Conservation (phyloP, 2,888 invertebrate species). For the Drosophila recens region DNA sequence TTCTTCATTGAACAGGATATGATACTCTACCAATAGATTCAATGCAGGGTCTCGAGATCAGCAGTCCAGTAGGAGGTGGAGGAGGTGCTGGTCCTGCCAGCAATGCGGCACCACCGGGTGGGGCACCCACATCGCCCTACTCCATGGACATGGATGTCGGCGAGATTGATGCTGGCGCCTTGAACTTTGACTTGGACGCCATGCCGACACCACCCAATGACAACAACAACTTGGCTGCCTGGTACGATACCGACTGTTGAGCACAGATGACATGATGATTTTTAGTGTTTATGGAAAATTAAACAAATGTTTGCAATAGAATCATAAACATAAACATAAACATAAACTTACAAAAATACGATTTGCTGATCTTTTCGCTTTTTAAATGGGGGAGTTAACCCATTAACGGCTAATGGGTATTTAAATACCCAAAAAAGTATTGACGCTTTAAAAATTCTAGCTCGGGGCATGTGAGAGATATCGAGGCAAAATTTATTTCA, state of each 20-base stretch:
- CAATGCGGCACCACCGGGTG: slow-evolving; percentile 79
- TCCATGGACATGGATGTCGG: slow-evolving; percentile 96
- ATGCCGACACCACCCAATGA: slow-evolving; percentile 93
- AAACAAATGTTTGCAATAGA: slow-evolving; percentile 79
- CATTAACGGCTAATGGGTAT: no score
- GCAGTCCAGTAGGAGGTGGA: slow-evolving; percentile 85
- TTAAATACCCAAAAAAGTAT: no score
- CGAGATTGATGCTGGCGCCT: slow-evolving; percentile 90
- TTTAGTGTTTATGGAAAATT: slow-evolving; percentile 65
- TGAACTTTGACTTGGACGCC: slow-evolving; percentile 92
- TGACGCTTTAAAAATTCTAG: no score
- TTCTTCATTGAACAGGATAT: no score
- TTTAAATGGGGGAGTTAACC: not conserved
- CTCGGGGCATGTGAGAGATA: no score
- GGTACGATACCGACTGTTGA: slow-evolving; percentile 98
- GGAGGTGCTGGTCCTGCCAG: slow-evolving; percentile 65
- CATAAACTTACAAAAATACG: slow-evolving; percentile 49
- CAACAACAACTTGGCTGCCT: slow-evolving; percentile 96
- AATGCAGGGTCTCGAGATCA: slow-evolving; percentile 97
- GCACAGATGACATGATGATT: slow-evolving; percentile 33
- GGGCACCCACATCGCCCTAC: slow-evolving; percentile 87
- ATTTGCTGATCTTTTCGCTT: slow-evolving; percentile 1
- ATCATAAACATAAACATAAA: slow-evolving; percentile 72
- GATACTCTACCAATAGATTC: slow-evolving; percentile 99
- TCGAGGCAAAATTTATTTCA: no score